Evolutionary conservation across 2,888 invertebrate species (phyloP), one percentile per base, ranked within the genome.

Genomic region (Trichogramma evanescens): DNA sequence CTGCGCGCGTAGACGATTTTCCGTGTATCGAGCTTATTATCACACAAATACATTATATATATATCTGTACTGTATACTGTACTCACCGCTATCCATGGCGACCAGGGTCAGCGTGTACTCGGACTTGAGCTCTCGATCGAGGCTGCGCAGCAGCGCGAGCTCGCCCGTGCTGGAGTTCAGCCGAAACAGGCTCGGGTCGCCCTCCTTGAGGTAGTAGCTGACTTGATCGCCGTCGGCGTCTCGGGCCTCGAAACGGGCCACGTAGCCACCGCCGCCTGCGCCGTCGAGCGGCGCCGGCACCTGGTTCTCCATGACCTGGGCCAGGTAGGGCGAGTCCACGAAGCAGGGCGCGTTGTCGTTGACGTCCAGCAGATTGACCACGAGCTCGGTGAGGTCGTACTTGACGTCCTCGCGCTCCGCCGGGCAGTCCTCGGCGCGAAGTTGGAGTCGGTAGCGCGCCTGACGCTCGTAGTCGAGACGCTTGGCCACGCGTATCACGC

Each of bases 331-430:
- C n/a, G 95, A 94, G 79, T 96, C 91, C 68, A 93, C 81, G 79
- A 96, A 96, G 50, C 91, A 89, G 50, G 96, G 96, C 42, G 90
- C 89, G 74, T 94, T 94, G 80, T 96, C 95, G 80, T 96, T 95
- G 73, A 95, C 90, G 79, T 96, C 95, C 67, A 89, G 86, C 57
- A 96, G 89, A 60, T 86, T 85, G 71, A 96, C 91, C 63, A 89
- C 86, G 69, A 95, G 84, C 77, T 89, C 89, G 68, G 87, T 91
- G 60, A 86, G 89, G 81, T 89, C 91, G 75, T 83, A 0, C 52
- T 10, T 7, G 60, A 54, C 38, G 45, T 39, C 26, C 26, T 26
- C 26, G 26, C 26, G 26, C 26, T 26, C 26, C 2, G 26, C 26
- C 26, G 90, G 90, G 72, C 91, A 91, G 78, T 94, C 94, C 79